phyloP scores from a whole-genome alignment of 2,888 invertebrate genomes.

The Apeira syringaria region DNA sequence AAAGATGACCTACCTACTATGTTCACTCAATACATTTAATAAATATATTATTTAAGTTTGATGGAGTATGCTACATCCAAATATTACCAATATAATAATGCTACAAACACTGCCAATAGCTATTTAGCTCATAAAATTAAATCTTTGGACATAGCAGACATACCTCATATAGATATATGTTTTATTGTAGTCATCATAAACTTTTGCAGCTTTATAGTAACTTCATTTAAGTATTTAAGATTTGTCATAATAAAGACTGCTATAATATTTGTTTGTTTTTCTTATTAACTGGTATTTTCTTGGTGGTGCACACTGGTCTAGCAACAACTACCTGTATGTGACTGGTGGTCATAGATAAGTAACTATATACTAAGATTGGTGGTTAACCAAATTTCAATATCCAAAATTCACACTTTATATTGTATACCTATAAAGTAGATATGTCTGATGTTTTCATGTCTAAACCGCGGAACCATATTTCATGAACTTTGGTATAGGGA shows the following conservation, averaged over 20 bases:
- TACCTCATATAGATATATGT: slow-evolving; percentile 55
- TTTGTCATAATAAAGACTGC: slow-evolving; percentile 73
- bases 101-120: slow-evolving; percentile 37
- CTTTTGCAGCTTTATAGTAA: slow-evolving; percentile 34
- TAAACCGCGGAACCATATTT: too few species aligned
- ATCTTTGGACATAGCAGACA: slow-evolving; percentile 37
- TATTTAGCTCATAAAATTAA: slow-evolving; percentile 24
- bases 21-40: slow-evolving; percentile 6
- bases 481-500: too few species aligned
- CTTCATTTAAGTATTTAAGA: slow-evolving; percentile 51
- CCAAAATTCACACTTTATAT: too few species aligned
- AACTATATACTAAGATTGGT: too few species aligned
- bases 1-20: slow-evolving; percentile 14
- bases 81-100: slow-evolving; percentile 26
- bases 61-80: slow-evolving; percentile 30
- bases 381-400: too few species aligned
- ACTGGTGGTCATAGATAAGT: too few species aligned
- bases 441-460: too few species aligned
- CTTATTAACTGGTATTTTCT: neutral
- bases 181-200: slow-evolving; percentile 51
- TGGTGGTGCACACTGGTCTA: too few species aligned
- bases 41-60: slow-evolving; percentile 14
- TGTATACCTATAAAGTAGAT: too few species aligned
- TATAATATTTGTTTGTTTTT: slow-evolving; percentile 43
- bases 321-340: too few species aligned